Evolutionary conservation across 2,113 vertebrate genomes (phyloP).

Genomic region (Brachirus orientalis): DNA sequence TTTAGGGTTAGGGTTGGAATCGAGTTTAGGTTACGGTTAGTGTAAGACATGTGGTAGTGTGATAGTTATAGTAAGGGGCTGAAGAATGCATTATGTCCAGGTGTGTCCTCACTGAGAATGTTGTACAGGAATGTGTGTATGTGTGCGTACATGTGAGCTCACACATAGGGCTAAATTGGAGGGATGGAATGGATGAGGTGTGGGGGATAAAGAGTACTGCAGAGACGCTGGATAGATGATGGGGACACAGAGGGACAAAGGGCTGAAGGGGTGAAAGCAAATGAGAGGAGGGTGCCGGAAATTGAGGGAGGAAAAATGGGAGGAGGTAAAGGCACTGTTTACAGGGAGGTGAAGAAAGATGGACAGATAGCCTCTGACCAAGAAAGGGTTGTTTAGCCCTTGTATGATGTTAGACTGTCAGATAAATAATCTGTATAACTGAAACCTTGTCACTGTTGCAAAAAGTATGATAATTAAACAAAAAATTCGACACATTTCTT

Average conservation of each 20-base stretch:
- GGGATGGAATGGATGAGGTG: constrained; percentile 21
- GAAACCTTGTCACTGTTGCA: no score
- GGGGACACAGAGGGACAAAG: neutral
- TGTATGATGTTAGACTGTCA: no score
- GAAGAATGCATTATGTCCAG: no score
- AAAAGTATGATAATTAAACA: no score
- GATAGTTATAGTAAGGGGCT: no score
- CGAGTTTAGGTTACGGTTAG: no score
- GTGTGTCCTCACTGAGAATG: no score
- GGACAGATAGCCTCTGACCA: neutral
- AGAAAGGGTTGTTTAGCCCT: neutral
- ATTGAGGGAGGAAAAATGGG: constrained; percentile 7
- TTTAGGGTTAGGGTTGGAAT: no score
- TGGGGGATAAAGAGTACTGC: constrained; percentile 16
- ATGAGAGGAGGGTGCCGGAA: constrained; percentile 7
- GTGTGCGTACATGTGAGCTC: neutral
- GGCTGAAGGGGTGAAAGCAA: constrained; percentile 1
- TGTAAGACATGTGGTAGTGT: no score
- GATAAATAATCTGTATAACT: no score
- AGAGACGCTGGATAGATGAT: constrained; percentile 15
- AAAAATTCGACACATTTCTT: no score
- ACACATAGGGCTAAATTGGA: constrained; percentile 22
- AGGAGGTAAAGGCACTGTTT: constrained; percentile 2
- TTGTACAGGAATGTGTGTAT: constrained; percentile 5
- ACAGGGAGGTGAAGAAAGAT: neutral